Evolutionary conservation across 2,113 vertebrate genomes (phyloP).

Genomic region (Phylloscopus trochiloides): DNA sequence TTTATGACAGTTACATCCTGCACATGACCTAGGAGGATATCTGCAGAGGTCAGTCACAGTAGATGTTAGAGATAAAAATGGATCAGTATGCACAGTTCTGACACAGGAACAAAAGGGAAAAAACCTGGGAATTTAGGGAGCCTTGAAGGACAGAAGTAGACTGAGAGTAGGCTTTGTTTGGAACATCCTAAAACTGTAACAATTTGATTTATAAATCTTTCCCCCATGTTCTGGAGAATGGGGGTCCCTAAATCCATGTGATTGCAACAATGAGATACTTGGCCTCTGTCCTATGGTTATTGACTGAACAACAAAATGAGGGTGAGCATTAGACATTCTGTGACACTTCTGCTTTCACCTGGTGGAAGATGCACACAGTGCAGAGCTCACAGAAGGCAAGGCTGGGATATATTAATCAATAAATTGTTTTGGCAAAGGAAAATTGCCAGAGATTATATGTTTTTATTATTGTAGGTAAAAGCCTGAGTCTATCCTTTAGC

Average conservation of each 20-base stretch:
- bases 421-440: neutral
- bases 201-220: neutral
- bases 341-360: neutral
- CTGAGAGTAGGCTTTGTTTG: neutral
- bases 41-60: neutral
- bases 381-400: neutral
- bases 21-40: neutral
- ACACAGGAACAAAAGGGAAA: neutral
- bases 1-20: neutral
- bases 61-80: neutral
- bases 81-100: neutral
- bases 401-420: neutral
- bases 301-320: neutral
- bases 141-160: neutral
- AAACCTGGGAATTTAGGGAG: neutral
- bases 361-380: neutral
- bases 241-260: neutral
- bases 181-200: neutral
- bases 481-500: accelerated
- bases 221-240: neutral
- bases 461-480: neutral
- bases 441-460: neutral
- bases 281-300: neutral
- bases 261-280: neutral
- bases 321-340: neutral